A percentile compares a stretch with the other conserved stretches of the same genome.
Conservation (phyloP, 2,888 invertebrate genomes). For the Frankliniella intonsa region DNA sequence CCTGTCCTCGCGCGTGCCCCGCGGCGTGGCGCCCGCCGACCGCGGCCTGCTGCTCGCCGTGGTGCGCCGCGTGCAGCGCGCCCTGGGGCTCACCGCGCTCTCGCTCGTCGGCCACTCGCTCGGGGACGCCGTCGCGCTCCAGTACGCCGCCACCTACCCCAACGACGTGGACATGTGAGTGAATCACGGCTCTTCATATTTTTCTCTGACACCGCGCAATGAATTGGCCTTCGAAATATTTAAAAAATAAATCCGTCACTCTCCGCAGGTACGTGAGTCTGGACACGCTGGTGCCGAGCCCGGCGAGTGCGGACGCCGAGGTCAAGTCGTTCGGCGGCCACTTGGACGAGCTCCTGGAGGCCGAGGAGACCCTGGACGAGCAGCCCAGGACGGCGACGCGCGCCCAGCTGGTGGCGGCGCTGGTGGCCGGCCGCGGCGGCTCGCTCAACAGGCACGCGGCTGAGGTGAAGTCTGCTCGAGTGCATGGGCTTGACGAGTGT, state of each 20-base stretch:
- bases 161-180: conserved; percentile 35
- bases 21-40: neutral
- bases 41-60: conserved; percentile 36
- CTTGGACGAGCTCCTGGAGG: conserved; percentile 3
- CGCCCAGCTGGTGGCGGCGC: neutral
- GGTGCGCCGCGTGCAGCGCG: conserved; percentile 33
- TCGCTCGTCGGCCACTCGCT: conserved; percentile 39
- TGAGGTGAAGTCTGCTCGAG: neutral
- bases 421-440: conserved; percentile 1
- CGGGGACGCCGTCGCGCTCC: conserved; percentile 37
- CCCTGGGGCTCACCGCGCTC: neutral
- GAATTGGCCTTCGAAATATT: neutral
- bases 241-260: neutral
- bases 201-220: no score
- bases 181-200: neutral
- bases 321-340: neutral
- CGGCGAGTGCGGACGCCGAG: conserved; percentile 1
- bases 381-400: neutral
- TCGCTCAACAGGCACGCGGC: conserved; percentile 8
- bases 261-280: neutral
- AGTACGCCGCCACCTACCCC: conserved; percentile 38
- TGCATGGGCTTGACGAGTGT: no score
- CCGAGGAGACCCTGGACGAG: conserved; percentile 8
- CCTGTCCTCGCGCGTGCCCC: conserved; percentile 39
- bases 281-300: conserved; percentile 3